A percentile compares a stretch with the other conserved stretches of the same genome.
Conservation (phyloP, 2,113 vertebrate genomes). For the Zootoca vivipara region DNA sequence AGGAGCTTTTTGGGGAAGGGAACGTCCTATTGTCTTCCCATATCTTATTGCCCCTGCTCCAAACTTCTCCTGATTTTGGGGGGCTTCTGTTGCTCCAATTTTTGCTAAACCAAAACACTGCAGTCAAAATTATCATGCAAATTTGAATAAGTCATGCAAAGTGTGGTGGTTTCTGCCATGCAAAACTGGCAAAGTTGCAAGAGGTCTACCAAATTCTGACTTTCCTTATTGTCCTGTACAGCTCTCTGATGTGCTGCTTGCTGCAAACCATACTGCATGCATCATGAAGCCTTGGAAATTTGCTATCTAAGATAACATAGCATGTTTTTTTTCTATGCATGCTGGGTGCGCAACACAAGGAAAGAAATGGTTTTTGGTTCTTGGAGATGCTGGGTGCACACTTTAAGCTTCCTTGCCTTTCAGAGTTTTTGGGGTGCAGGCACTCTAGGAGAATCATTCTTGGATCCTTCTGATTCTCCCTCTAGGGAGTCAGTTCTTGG, state of each 20-base stretch:
- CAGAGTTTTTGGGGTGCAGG: neutral
- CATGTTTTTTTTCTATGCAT: neutral
- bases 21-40: neutral
- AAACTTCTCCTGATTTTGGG: neutral
- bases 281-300: neutral
- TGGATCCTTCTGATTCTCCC: neutral
- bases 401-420: neutral
- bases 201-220: neutral
- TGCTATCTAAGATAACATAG: neutral
- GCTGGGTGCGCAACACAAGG: neutral
- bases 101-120: neutral
- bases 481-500: neutral
- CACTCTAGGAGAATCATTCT: neutral
- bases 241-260: neutral
- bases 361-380: neutral
- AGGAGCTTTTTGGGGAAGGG: neutral
- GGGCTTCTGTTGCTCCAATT: neutral
- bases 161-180: neutral
- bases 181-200: neutral
- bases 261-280: neutral
- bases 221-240: neutral
- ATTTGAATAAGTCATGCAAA: neutral
- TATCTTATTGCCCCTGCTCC: neutral
- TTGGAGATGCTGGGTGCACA: neutral
- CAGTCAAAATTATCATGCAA: neutral